These are phyloP conservation scores for Periplaneta americana DNA, from an alignment of 1,140 invertebrate species.

Conservation along the genomic window DNA sequence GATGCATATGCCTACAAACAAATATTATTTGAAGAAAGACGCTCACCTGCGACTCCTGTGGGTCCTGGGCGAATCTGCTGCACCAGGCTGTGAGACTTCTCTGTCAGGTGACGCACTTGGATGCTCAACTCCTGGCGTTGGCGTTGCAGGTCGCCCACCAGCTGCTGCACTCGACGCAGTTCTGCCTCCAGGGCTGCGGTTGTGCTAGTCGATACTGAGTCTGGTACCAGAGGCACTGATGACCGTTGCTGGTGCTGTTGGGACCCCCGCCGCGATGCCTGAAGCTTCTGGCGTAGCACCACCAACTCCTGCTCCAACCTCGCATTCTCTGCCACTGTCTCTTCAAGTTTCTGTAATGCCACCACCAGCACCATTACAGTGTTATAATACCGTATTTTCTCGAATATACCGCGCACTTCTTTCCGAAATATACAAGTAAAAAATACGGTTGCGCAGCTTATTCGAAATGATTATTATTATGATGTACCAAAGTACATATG, in stretches of 20 bases:
- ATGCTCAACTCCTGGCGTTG: slow-evolving; percentile 76
- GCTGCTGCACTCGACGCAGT: slow-evolving; percentile 71
- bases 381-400: too few relatives aligned
- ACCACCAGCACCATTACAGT: too few relatives aligned
- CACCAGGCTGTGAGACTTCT: slow-evolving; percentile 57
- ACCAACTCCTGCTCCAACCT: slow-evolving; percentile 82
- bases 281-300: slow-evolving; percentile 75
- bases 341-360: slow-evolving; percentile 77
- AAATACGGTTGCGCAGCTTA: too few relatives aligned
- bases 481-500: too few relatives aligned
- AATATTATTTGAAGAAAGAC: background rate
- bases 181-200: slow-evolving; percentile 71
- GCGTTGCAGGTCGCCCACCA: slow-evolving; percentile 76
- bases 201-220: slow-evolving; percentile 26
- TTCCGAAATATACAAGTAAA: too few relatives aligned
- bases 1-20: slow-evolving; percentile 3
- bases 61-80: slow-evolving; percentile 44
- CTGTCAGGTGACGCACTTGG: slow-evolving; percentile 74
- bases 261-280: slow-evolving; percentile 48
- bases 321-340: slow-evolving; percentile 83
- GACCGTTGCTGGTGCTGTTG: background rate
- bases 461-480: too few relatives aligned
- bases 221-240: background rate
- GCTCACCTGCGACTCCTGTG: slow-evolving; percentile 34
- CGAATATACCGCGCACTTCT: too few relatives aligned